A percentile compares a stretch with the other conserved stretches of the same genome.
These are phyloP conservation scores for Standfussiana lucernea DNA, from an alignment of 2,888 invertebrate genomes.

Conservation along the genomic window DNA sequence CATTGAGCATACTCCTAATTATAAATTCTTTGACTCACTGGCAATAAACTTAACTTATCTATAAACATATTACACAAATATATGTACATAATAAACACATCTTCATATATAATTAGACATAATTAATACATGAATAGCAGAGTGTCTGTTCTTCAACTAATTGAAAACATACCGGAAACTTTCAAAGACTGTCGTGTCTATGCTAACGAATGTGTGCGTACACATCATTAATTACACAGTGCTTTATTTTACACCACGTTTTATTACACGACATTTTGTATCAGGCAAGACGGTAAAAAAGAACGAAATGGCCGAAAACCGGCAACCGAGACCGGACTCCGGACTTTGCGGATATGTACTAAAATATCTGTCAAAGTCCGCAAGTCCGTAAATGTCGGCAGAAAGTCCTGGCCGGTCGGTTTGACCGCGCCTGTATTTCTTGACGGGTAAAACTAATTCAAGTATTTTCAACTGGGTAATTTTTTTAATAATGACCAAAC, in stretches of 20 bases:
- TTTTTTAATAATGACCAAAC: not conserved
- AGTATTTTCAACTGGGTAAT: not conserved
- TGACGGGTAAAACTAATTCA: not conserved
- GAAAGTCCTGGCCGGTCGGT: not conserved
- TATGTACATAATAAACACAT: slow-evolving; percentile 42
- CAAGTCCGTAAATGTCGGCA: not conserved
- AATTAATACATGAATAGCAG: slow-evolving; percentile 47
- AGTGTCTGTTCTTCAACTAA: slow-evolving; percentile 52
- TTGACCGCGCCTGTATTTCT: not conserved
- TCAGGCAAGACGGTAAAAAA: not conserved
- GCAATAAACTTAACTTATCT: slow-evolving; percentile 4
- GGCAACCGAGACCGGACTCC: not conserved
- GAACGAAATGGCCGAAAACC: not conserved
- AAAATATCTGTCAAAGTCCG: not conserved
- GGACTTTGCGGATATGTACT: not conserved
- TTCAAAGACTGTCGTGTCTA: slow-evolving; percentile 32
- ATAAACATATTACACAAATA: slow-evolving; percentile 9
- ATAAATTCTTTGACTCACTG: not conserved
- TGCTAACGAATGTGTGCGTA: slow-evolving; percentile 41
- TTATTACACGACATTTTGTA: not conserved
- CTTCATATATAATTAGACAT: slow-evolving; percentile 39
- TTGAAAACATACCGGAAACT: slow-evolving; percentile 57
- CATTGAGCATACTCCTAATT: not conserved
- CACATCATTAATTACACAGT: slow-evolving; percentile 43
- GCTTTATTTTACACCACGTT: slow-evolving; percentile 27